Evolutionary conservation across 1,140 invertebrate species (phyloP).

Genomic region (Caenorhabditis latens): DNA sequence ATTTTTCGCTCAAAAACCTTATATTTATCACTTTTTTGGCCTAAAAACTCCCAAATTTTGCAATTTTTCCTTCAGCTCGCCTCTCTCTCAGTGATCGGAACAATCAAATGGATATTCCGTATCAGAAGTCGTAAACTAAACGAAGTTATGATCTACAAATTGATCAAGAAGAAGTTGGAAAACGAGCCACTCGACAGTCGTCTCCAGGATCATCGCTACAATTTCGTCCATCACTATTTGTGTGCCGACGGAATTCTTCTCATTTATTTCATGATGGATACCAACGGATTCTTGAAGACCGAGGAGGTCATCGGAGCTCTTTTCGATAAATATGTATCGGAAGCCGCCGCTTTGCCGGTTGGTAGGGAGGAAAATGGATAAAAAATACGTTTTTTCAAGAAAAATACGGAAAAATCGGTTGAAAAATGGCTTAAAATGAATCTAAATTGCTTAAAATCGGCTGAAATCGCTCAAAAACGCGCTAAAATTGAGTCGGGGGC

Average conservation of each 20-base stretch:
- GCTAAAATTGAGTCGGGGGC: too few relatives aligned
- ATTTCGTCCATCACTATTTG: slow-evolving; percentile 17
- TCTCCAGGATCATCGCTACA: not conserved
- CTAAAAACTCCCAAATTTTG: not conserved
- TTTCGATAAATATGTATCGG: slow-evolving; percentile 2
- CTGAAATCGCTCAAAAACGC: too few relatives aligned
- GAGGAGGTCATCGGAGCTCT: slow-evolving; percentile 36
- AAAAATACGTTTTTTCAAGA: too few relatives aligned
- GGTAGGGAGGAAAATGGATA: not conserved
- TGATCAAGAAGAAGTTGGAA: slow-evolving; percentile 29
- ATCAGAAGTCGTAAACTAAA: not conserved
- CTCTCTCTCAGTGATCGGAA: slow-evolving; percentile 13
- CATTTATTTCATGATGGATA: slow-evolving; percentile 48
- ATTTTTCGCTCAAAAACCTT: too few relatives aligned
- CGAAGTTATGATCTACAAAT: slow-evolving; percentile 10
- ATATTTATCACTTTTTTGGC: too few relatives aligned
- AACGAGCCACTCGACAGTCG: not conserved
- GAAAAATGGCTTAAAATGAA: too few relatives aligned
- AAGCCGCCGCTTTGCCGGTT: not conserved
- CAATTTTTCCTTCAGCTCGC: not conserved
- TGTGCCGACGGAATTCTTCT: slow-evolving; percentile 40
- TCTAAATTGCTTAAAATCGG: too few relatives aligned
- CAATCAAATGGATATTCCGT: slow-evolving; percentile 30
- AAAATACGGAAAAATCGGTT: too few relatives aligned
- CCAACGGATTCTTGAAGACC: slow-evolving; percentile 37